Evolutionary conservation across 2,113 vertebrate genomes (phyloP).

Genomic region (Gasterosteus nipponicus): DNA sequence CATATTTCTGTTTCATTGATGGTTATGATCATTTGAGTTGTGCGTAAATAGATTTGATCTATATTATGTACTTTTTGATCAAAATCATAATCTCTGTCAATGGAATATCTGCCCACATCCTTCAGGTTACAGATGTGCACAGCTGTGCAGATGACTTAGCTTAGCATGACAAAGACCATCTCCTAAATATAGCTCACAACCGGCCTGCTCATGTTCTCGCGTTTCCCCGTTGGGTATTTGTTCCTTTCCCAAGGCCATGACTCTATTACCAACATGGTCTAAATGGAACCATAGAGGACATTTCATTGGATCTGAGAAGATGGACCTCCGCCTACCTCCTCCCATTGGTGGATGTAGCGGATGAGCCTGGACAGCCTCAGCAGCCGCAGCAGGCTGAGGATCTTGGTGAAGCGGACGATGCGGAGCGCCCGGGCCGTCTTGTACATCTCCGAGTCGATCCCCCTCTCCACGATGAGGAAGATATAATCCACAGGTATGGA

Average conservation of each 20-base stretch:
- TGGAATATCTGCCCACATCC: not conserved
- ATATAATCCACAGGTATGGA: slow-evolving; percentile 99
- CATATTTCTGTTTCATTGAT: not conserved
- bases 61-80: not conserved
- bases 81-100: not conserved
- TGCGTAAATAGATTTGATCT: no score
- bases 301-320: not conserved
- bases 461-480: slow-evolving; percentile 98
- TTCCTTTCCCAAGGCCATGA: not conserved
- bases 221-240: not conserved
- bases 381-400: slow-evolving; percentile 91
- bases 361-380: slow-evolving; percentile 93
- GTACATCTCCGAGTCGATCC: slow-evolving; percentile 97
- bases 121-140: not conserved
- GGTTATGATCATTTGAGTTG: no score
- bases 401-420: slow-evolving; percentile 97
- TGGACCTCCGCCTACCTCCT: slow-evolving; percentile 84
- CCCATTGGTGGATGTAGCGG: slow-evolving; percentile 97
- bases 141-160: not conserved
- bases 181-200: not conserved
- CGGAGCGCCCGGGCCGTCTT: slow-evolving; percentile 94
- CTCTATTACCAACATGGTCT: not conserved
- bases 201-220: not conserved
- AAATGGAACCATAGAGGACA: not conserved
- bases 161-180: not conserved